A percentile compares a stretch with the other conserved stretches of the same genome.
These are phyloP conservation scores for Parapsyche elsis DNA, from an alignment of 1,140 invertebrate species.

Conservation along the genomic window DNA sequence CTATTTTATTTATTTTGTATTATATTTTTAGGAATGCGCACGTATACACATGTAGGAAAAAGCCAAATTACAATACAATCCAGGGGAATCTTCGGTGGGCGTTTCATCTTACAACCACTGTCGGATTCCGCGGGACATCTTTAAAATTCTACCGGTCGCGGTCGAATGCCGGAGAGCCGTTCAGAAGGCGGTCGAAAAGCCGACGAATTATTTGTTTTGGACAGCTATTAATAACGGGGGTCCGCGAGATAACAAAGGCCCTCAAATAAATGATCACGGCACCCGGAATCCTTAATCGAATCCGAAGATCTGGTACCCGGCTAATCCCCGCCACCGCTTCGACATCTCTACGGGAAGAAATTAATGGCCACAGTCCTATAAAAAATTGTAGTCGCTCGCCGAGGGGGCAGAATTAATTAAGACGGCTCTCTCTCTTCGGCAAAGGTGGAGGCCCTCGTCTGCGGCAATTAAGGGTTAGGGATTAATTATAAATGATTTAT, in stretches of 20 bases:
- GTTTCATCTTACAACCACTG: not conserved
- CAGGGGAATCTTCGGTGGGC: slow-evolving; percentile 5
- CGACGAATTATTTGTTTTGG: slow-evolving; percentile 31
- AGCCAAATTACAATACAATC: not conserved
- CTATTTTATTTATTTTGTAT: not conserved
- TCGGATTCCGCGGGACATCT: not conserved
- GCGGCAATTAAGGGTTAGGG: slow-evolving; percentile 15
- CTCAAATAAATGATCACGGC: slow-evolving; percentile 10
- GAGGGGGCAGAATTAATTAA: not conserved
- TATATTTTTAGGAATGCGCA: not conserved
- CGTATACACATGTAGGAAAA: not conserved
- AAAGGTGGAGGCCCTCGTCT: not conserved
- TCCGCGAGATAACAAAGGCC: slow-evolving; percentile 19
- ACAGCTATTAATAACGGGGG: slow-evolving; percentile 35
- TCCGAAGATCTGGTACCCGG: not conserved
- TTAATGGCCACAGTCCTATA: slow-evolving; percentile 17
- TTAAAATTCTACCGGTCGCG: not conserved
- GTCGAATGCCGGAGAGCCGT: not conserved
- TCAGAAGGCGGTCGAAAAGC: slow-evolving; percentile 22
- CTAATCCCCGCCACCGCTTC: slow-evolving; percentile 24
- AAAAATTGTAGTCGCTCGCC: slow-evolving; percentile 20
- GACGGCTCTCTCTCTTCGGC: not conserved
- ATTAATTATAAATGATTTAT: slow-evolving; percentile 13
- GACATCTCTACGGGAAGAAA: slow-evolving; percentile 9
- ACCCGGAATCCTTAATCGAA: slow-evolving; percentile 30